Base-by-base conservation (phyloP, 2,888 invertebrate species). In the Eupithecia centaureata region DNA sequence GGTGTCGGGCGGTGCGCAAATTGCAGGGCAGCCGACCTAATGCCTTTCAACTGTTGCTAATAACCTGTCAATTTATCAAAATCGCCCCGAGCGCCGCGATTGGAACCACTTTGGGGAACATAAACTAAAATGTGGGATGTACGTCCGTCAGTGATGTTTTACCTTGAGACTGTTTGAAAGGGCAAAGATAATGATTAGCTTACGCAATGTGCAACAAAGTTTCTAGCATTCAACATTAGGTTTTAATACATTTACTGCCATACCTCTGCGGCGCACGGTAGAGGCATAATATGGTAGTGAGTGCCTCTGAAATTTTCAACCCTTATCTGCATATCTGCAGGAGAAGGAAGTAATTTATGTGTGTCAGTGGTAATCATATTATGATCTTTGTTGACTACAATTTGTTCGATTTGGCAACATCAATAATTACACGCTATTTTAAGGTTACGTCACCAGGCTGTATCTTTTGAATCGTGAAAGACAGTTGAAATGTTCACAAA, bases 1-100 rank as follows among this genome's bases (percentile, higher is more conserved):
- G 88, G 87, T 82, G 83, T 83, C 85, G 84, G 84, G 82, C 86
- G 81, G 82, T 84, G 82, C 86, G 77, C 89, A 92, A 93, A 93
- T 93, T 93, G 91, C 91, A 92, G 92, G 89, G 91, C 91, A 84
- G 90, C 85, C 83, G 77, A 85, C 89, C 92, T 92, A 92, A 92
- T 92, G 92, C 91, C 91, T 92, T 92, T 93, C 93, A 93, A 93
- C 92, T 93, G 92, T 88, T 93, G 90, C 92, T 92, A 92, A 93
- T 92, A 92, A 89, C 92, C 92, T 92, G 92, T 90, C 93, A 92
- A 93, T 93, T 92, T 91, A 93, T 93, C 91, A 92, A 91, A 88
- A 80, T 86, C 77, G 87, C 89, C 88, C 78, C 80, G 81, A 84
- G 89, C 87, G 77, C 79, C 81, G 76, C 78, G 81, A 79, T 84